phyloP scores from a whole-genome alignment of 2,797 vertebrate genomes.

The Tarsius wallacei region DNA sequence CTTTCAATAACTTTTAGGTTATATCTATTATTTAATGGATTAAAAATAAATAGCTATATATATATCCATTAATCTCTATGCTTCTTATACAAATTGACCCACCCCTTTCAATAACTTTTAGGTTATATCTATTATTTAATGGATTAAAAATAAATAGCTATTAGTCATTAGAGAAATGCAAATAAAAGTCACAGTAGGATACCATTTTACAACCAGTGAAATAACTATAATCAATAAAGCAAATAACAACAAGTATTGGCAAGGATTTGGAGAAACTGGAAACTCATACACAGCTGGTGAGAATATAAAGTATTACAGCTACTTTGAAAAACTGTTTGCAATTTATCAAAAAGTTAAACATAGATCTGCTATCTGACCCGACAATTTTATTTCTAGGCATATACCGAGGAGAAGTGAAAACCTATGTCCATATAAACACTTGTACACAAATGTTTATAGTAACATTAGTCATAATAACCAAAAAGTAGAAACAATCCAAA shows the following conservation, averaged over 20 bases:
- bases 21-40: not conserved
- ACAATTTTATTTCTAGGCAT: not conserved
- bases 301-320: not conserved
- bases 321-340: not conserved
- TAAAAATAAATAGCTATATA: not conserved
- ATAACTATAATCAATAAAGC: conserved; percentile 17
- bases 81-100: not conserved
- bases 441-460: not conserved
- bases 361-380: not conserved
- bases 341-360: not conserved
- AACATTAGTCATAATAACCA: not conserved
- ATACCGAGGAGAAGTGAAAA: conserved; percentile 8
- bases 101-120: not conserved
- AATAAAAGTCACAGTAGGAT: conserved; percentile 18
- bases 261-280: not conserved
- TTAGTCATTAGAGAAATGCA: not conserved
- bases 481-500: not conserved
- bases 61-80: no score
- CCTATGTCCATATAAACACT: not conserved
- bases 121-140: not conserved
- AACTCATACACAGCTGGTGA: not conserved
- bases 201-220: not conserved
- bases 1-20: not conserved
- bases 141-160: not conserved
- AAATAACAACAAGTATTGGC: not conserved